Base-by-base conservation (phyloP, 2,113 vertebrate species). In the Thamnaconus septentrionalis region DNA sequence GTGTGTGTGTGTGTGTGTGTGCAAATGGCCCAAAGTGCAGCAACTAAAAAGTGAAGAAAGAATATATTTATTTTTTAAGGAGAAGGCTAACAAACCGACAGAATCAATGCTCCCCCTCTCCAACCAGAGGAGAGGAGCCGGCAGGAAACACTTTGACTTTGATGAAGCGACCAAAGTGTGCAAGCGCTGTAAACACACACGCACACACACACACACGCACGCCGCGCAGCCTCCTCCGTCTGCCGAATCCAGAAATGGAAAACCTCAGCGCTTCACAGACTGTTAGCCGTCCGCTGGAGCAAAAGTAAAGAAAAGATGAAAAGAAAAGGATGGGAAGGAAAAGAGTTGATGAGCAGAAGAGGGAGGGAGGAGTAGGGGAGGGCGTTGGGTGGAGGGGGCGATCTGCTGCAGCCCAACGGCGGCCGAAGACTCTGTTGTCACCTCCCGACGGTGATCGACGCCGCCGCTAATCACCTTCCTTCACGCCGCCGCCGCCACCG, bases 91-190 rank as follows among this genome's bases (percentile, higher is more conserved):
- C 72, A 79, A 71, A 80, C 60, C 69, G 56, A 56, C 52, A 59
- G 53, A 81, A 78, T 83, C 78, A 71, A 83, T 73, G 78, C 44
- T 53, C 49, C 11, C 1, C 7, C 45, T 56, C 40, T 62, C 55
- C 68, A 71, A 74, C 45, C 41, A 55, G 63, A 60, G 39, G 60
- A 64, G 64, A 42, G 51, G 18, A 60, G 64, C 66, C 67, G 50
- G 72, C 44, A 41, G 73, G 79, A 76, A 62, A 67, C 53, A 56
- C 78, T 79, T n/a, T n/a, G n/a, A n/a, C n/a, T n/a, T 81, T 82
- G 82, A 85, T 71, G 75, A 64, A 67, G 43, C 58, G 51, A 50
- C 49, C 49, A 50, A 62, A 77, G 66, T 49, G 48, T 69, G 73
- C 43, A 53, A n/a, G 42, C 68, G 74, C 41, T 3, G 65, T 74